Conservation (phyloP, 2,888 invertebrate species). For the Cephus spinipes region DNA sequence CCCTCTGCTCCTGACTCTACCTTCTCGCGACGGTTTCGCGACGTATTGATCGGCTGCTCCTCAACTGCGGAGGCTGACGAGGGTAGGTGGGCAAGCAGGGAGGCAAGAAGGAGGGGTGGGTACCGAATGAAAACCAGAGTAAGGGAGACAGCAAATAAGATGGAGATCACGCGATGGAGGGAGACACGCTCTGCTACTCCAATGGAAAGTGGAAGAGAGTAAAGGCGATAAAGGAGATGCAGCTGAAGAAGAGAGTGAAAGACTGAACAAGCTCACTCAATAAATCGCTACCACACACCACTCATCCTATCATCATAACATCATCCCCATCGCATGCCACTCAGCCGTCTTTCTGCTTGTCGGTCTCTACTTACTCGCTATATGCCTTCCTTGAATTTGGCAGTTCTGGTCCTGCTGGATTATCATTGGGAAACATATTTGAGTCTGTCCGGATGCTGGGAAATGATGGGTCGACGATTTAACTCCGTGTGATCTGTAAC, state of each 20-base stretch:
- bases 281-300: constrained; percentile 48
- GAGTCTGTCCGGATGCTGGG: no score
- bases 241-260: constrained; percentile 21
- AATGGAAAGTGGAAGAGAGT: background rate
- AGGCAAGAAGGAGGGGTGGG: constrained; percentile 17
- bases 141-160: constrained; percentile 20
- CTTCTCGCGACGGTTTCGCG: constrained; percentile 51
- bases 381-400: constrained; percentile 40
- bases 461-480: no score
- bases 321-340: constrained; percentile 46
- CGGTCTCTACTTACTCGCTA: constrained; percentile 41
- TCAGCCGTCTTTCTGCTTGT: constrained; percentile 42
- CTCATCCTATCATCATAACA: constrained; percentile 43
- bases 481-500: no score
- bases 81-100: constrained; percentile 30
- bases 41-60: constrained; percentile 63
- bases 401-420: no score
- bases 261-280: constrained; percentile 40
- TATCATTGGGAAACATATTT: no score
- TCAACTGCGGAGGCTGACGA: constrained; percentile 42
- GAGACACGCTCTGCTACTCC: constrained; percentile 14
- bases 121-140: constrained; percentile 17
- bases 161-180: constrained; percentile 12
- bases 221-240: constrained; percentile 14
- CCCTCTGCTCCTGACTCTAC: background rate